phyloP scores from a whole-genome alignment of 1,140 invertebrate species.

The Mactra quadrangularis region DNA sequence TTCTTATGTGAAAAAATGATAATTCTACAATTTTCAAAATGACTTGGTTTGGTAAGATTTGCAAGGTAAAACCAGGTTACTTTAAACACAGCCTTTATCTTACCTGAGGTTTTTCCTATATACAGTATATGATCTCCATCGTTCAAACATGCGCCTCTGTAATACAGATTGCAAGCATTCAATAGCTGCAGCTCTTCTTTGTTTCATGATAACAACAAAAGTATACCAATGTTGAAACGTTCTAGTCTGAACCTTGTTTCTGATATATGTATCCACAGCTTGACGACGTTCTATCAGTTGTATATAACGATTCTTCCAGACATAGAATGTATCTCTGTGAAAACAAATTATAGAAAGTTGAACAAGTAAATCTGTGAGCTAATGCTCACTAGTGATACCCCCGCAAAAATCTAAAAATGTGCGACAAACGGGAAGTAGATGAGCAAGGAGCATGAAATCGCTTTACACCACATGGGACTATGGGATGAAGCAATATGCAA shows the following conservation, averaged over 20 bases:
- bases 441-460: too few relatives aligned
- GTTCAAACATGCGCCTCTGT: slow-evolving; percentile 52
- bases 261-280: slow-evolving; percentile 29
- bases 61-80: too few relatives aligned
- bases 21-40: too few relatives aligned
- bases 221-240: slow-evolving; percentile 46
- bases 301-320: slow-evolving; percentile 28
- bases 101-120: slow-evolving; percentile 48
- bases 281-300: slow-evolving; percentile 35
- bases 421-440: too few relatives aligned
- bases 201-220: slow-evolving; percentile 47
- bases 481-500: too few relatives aligned
- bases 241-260: slow-evolving; percentile 11
- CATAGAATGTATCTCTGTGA: slow-evolving; percentile 40
- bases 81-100: too few relatives aligned
- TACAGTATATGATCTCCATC: slow-evolving; percentile 39
- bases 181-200: slow-evolving; percentile 28
- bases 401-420: too few relatives aligned
- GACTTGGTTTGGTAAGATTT: too few relatives aligned
- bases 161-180: slow-evolving; percentile 34
- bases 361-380: too few relatives aligned
- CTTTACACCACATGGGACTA: too few relatives aligned
- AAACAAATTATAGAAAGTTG: neutral
- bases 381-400: too few relatives aligned
- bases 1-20: too few relatives aligned